These are phyloP conservation scores for Lochmaea crataegi DNA, from an alignment of 2,888 invertebrate species.

Conservation along the genomic window DNA sequence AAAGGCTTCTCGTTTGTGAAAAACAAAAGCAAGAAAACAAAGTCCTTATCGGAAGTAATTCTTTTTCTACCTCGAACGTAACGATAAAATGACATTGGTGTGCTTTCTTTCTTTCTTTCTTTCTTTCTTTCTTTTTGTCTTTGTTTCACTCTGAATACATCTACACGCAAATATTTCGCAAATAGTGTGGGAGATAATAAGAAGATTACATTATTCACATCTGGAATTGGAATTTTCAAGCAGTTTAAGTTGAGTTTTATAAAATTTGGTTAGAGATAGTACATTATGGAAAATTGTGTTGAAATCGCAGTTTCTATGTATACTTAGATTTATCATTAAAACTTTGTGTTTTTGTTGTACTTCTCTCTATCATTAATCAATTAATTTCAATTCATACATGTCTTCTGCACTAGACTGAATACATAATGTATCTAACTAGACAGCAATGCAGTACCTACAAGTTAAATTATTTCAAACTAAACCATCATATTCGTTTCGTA, in stretches of 20 bases:
- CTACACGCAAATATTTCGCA: conserved; percentile 19
- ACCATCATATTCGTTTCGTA: too few relatives aligned
- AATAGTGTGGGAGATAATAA: conserved; percentile 28
- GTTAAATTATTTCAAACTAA: too few relatives aligned
- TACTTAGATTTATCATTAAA: too few relatives aligned
- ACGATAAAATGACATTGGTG: conserved; percentile 21
- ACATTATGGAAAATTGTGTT: too few relatives aligned
- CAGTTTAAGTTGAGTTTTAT: not conserved
- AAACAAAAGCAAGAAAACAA: conserved; percentile 59
- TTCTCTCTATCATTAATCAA: too few relatives aligned
- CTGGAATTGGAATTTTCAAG: not conserved
- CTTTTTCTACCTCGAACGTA: conserved; percentile 31
- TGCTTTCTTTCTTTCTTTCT: conserved; percentile 15
- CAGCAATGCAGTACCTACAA: too few relatives aligned
- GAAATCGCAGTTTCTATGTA: too few relatives aligned
- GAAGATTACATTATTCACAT: conserved; percentile 23
- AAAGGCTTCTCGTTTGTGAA: conserved; percentile 43
- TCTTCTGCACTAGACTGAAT: too few relatives aligned
- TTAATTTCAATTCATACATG: too few relatives aligned
- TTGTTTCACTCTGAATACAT: conserved; percentile 7
- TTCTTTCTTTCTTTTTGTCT: conserved; percentile 8
- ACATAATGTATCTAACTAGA: too few relatives aligned
- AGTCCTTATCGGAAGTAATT: conserved; percentile 47
- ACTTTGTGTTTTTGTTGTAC: too few relatives aligned
- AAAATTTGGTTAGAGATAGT: not conserved